Conservation (phyloP, 2,797 vertebrate species). For the Anisognathus igniventris region DNA sequence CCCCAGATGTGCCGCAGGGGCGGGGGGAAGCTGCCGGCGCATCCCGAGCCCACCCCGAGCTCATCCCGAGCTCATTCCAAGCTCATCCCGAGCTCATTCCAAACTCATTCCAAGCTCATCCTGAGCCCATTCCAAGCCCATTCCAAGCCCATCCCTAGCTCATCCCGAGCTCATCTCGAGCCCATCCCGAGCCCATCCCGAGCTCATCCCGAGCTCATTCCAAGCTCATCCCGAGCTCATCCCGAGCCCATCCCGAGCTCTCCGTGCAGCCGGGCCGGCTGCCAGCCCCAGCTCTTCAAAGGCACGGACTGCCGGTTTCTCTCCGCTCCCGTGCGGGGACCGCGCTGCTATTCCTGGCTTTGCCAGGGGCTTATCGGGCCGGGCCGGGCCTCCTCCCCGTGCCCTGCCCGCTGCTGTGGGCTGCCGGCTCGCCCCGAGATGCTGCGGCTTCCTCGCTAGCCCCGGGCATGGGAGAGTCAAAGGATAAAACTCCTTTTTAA, state of each 20-base stretch:
- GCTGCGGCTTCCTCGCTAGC: constrained; percentile 15
- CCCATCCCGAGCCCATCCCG: fast-evolving
- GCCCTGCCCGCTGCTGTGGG: not conserved
- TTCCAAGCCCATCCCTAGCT: too few species aligned
- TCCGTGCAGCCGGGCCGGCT: not conserved
- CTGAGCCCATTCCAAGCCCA: not conserved
- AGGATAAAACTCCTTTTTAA: constrained; percentile 37
- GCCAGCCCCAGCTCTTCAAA: not conserved
- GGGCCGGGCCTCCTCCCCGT: constrained; percentile 19
- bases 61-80: not conserved
- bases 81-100: too few species aligned
- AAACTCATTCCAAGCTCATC: not conserved
- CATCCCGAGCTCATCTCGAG: not conserved
- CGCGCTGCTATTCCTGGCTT: constrained; percentile 51
- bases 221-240: fast-evolving
- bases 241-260: not conserved
- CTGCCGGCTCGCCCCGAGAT: not conserved
- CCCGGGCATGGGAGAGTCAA: constrained; percentile 37
- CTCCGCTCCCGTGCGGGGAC: not conserved
- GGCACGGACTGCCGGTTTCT: not conserved
- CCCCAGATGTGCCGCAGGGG: not conserved
- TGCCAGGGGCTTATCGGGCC: constrained; percentile 35
- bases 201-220: fast-evolving
- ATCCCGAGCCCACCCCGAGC: not conserved
- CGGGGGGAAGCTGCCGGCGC: not conserved